phyloP scores from a whole-genome alignment of 2,113 vertebrate species.

The Neolamprologus variostigma region DNA sequence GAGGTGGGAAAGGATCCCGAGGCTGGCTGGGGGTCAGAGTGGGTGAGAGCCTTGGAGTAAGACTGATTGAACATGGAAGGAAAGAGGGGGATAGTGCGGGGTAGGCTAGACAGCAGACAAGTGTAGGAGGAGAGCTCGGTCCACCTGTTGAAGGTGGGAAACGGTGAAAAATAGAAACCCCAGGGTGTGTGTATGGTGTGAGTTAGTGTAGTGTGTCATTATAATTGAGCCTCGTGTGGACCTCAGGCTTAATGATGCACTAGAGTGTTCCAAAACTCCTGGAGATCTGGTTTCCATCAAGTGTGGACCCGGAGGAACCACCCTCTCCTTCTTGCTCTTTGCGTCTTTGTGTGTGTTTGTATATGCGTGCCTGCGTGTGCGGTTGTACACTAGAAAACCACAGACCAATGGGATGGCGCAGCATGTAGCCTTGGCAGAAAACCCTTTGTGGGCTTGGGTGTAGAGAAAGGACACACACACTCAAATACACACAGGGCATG shows the following conservation, averaged over 20 bases:
- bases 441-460: slow-evolving; percentile 37
- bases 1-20: slow-evolving; percentile 30
- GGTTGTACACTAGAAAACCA: slow-evolving; percentile 25
- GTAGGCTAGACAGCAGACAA: background rate
- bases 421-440: slow-evolving; percentile 48
- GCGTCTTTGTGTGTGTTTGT: background rate
- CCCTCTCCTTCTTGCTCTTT: slow-evolving; percentile 10
- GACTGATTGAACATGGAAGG: background rate
- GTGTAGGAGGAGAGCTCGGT: background rate
- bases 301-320: slow-evolving; percentile 12
- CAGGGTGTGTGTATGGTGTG: background rate
- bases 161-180: slow-evolving; percentile 9
- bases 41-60: background rate
- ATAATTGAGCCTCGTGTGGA: slow-evolving; percentile 18
- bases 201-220: slow-evolving; percentile 19
- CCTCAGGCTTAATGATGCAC: slow-evolving; percentile 44
- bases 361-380: background rate
- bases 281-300: slow-evolving; percentile 58
- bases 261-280: slow-evolving; percentile 31
- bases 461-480: slow-evolving; percentile 9
- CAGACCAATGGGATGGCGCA: slow-evolving; percentile 37
- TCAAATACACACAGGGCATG: slow-evolving; percentile 7
- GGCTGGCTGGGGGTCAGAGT: background rate
- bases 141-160: slow-evolving; percentile 44
- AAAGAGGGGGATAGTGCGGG: background rate